Base-by-base conservation (phyloP, 2,797 vertebrate species). In the Falco concolor region DNA sequence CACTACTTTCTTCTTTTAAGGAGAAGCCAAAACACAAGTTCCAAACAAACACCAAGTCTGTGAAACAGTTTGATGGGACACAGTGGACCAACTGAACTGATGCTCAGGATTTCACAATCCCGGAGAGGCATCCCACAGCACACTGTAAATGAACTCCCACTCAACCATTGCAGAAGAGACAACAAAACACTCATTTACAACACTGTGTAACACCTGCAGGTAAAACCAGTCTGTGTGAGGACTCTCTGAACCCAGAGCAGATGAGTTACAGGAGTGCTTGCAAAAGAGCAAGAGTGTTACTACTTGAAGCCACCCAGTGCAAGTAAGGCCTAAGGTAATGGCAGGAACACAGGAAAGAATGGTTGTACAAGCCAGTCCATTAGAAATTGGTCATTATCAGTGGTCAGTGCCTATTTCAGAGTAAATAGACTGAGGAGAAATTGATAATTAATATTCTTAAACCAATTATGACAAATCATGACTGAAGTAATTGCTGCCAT, bases 401-500 rank as follows among this genome's bases (percentile, higher is more conserved):
- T 21, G 72, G 38, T 82, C 86, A 76, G 61, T 77, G 53, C 44
- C 82, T 85, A 30, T 63, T 97, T 93, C 84, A 92, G 59, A 87
- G 76, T 76, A 93, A 96, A 96, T 9, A 95, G 94, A 77, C 80
- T 79, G 72, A 96, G 60, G 63, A 96, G 60, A 93, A 96, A 90
- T 23, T 53, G 54, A 91, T 95, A 92, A 92, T 89, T 97, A 95
- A 95, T 88, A 96, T 77, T 96, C 64, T 82, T 52, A 93, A 96
- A 95, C 44, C 75, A 91, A 94, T 95, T 67, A 84, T 81, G 86
- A 95, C 83, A 86, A 97, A 96, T 87, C 87, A 84, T 89, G 67
- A 95, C 56, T 87, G 28, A 36, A 67, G 69, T 90, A 93, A 96
- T 96, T 84, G 25, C 59, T 95, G 83, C 47, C 8, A n/a, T 73